Conservation (phyloP, 2,113 vertebrate genomes). For the Notothenia rossii region DNA sequence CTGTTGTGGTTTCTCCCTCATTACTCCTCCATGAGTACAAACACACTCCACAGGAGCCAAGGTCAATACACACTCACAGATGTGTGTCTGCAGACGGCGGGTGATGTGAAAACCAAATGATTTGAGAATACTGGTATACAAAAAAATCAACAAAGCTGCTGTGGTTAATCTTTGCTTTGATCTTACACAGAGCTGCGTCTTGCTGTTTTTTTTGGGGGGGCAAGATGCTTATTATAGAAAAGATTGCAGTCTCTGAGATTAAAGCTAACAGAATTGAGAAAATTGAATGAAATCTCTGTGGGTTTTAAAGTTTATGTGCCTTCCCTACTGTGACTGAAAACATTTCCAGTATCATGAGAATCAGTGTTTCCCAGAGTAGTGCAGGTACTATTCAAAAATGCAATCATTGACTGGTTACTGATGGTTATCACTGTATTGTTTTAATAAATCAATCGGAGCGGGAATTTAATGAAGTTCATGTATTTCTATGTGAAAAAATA, state of each 20-base stretch:
- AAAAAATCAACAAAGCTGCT: slow-evolving; percentile 33
- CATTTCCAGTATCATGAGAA: slow-evolving; percentile 29
- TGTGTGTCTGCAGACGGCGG: slow-evolving; percentile 24
- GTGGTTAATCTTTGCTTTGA: slow-evolving; percentile 57
- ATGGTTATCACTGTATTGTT: background rate
- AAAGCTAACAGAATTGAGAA: slow-evolving; percentile 38
- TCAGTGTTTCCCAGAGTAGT: background rate
- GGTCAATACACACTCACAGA: slow-evolving; percentile 46
- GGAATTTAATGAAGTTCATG: background rate
- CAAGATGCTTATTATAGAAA: slow-evolving; percentile 47
- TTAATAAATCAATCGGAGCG: background rate
- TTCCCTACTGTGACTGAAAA: slow-evolving; percentile 23
- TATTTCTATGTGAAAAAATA: background rate
- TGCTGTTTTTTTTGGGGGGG: slow-evolving; percentile 11
- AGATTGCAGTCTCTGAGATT: slow-evolving; percentile 50
- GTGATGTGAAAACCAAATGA: slow-evolving; percentile 41
- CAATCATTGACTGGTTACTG: slow-evolving; percentile 13
- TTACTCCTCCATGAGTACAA: slow-evolving; percentile 32
- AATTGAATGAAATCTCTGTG: slow-evolving; percentile 59
- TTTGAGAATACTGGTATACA: slow-evolving; percentile 23
- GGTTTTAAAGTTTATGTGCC: slow-evolving; percentile 12
- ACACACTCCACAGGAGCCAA: slow-evolving; percentile 43
- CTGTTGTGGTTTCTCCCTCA: slow-evolving; percentile 8
- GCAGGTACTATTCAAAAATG: slow-evolving; percentile 15
- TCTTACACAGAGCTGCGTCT: slow-evolving; percentile 36